Evolutionary conservation across 64 coral and sea anemone genomes (phyloP).

Genomic region (Stichodactyla mertensii): DNA sequence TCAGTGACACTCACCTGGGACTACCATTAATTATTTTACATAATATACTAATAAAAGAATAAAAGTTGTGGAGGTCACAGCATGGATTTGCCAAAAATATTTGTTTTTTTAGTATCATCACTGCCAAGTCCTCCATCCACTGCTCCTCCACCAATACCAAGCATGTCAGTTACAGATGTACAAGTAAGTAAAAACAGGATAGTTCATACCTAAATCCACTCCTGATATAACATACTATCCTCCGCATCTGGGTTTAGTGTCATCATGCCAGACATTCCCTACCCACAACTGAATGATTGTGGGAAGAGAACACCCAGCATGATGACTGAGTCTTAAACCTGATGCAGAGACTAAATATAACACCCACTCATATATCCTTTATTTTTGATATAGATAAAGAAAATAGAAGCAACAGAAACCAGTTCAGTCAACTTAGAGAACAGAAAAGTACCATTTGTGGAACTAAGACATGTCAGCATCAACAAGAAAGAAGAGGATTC

Average conservation of each 20-base stretch:
- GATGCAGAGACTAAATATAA: no score
- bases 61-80: no score
- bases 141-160: conserved; percentile 45
- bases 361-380: neutral
- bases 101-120: neutral
- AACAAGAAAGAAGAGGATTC: neutral
- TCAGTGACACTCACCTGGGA: no score
- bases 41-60: no score
- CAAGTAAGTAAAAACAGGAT: neutral
- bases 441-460: conserved; percentile 43
- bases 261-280: no score
- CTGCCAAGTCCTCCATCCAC: conserved; percentile 40
- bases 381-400: conserved; percentile 28
- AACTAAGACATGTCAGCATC: conserved; percentile 49
- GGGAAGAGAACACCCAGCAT: no score
- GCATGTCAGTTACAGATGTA: neutral
- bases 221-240: neutral
- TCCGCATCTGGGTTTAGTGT: no score
- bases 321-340: no score
- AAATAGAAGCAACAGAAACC: conserved; percentile 13
- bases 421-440: conserved; percentile 2
- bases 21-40: no score
- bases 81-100: neutral
- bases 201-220: neutral
- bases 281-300: no score